Evolutionary conservation across 1,140 invertebrate genomes (phyloP).

Genomic region (Tachypleus tridentatus): DNA sequence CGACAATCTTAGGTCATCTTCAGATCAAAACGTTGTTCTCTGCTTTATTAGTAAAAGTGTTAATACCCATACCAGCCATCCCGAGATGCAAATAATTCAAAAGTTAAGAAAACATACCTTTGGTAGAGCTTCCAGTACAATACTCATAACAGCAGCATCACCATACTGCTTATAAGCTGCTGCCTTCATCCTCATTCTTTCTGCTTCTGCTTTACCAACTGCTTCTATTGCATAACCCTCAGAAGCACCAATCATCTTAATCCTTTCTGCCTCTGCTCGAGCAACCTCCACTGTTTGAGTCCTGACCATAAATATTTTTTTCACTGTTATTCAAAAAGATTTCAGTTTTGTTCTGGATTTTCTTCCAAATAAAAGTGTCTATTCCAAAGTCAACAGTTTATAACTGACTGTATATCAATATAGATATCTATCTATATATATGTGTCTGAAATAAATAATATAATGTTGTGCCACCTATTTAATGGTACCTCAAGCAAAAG

Average conservation of each 20-base stretch:
- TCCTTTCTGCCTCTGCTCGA: conserved; percentile 38
- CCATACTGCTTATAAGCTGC: conserved; percentile 40
- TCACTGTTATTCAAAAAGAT: neutral
- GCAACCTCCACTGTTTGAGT: conserved; percentile 36
- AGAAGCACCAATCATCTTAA: conserved; percentile 34
- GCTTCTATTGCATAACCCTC: conserved; percentile 38
- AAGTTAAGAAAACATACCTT: conserved; percentile 23
- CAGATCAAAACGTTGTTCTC: too few species aligned
- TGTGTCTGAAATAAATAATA: too few species aligned
- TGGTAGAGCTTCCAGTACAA: conserved; percentile 39
- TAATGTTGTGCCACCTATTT: too few species aligned
- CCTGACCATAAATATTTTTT: conserved; percentile 23
- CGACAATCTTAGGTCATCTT: too few species aligned
- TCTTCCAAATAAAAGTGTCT: too few species aligned
- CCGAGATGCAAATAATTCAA: too few species aligned
- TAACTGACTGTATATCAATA: too few species aligned
- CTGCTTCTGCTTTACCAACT: conserved; percentile 41
- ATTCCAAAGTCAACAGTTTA: too few species aligned
- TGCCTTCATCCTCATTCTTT: conserved; percentile 40
- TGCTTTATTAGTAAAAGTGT: too few species aligned
- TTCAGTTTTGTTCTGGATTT: neutral
- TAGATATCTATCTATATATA: too few species aligned
- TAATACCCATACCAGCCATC: too few species aligned
- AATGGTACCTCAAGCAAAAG: too few species aligned
- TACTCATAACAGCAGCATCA: conserved; percentile 38